These are phyloP conservation scores for Camptogramma bilineatum DNA, from an alignment of 2,888 invertebrate genomes.

Conservation along the genomic window DNA sequence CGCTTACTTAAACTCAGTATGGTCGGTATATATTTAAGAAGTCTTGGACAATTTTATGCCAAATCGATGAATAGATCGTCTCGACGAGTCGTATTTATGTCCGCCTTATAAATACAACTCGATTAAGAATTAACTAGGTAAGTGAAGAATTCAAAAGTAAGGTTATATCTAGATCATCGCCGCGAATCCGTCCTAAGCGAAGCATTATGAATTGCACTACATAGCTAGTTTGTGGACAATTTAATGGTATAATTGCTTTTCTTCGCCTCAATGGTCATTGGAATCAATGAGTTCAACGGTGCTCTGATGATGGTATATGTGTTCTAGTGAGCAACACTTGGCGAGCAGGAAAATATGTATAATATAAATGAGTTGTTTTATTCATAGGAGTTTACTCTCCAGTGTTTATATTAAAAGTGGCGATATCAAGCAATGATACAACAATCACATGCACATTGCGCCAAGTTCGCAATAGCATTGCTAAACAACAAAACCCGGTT, in stretches of 20 bases:
- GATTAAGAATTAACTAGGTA: too few relatives aligned
- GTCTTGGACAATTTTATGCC: neutral
- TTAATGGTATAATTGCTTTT: neutral
- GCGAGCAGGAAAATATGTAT: neutral
- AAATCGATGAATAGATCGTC: too few relatives aligned
- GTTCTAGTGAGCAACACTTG: neutral
- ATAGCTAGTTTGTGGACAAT: neutral
- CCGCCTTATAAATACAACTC: neutral
- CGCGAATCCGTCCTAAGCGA: neutral
- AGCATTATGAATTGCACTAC: neutral
- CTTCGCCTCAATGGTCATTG: neutral
- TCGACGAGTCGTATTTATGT: neutral
- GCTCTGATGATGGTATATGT: neutral
- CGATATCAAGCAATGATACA: constrained; percentile 38
- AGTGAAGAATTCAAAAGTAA: neutral
- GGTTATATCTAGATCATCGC: too few relatives aligned
- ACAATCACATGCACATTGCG: constrained; percentile 42
- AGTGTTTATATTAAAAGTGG: neutral
- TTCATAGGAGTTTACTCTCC: neutral
- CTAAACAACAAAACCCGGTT: constrained; percentile 47
- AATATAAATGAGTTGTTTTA: neutral
- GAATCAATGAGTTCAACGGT: neutral
- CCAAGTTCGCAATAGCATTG: constrained; percentile 43
- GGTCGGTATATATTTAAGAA: neutral
- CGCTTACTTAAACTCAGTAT: constrained; percentile 1